Base-by-base conservation (phyloP, 2,888 invertebrate genomes). In the Balanococcus diminutus region DNA sequence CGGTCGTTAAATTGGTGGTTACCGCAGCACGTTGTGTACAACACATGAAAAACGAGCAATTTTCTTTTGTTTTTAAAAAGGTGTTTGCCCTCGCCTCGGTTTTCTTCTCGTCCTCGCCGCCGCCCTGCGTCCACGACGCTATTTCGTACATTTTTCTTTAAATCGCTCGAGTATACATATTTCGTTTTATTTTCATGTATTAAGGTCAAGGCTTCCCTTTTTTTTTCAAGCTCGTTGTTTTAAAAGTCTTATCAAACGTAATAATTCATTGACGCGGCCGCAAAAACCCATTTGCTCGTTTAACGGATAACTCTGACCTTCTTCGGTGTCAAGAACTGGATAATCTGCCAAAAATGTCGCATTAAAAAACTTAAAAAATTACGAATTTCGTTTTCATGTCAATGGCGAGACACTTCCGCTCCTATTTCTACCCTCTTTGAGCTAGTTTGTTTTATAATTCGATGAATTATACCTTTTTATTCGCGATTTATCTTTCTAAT, bases 271-370 rank as follows among this genome's bases (percentile, higher is more conserved):
- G 72, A 2, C 25, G 16, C 22, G 32, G 31, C 28, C 75, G n/a
- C 75, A 67, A 67, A 67, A 67, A 56, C 9, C 42, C 56, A 56
- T 56, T 56, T n/a, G n/a, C n/a, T 22, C 72, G 31, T 72, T 19
- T 72, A 75, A 32, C 75, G 75, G 28, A 75, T 75, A 75, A 75
- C 32, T n/a, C 32, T 75, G 75, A 75, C 75, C 75, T 75, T 75
- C 75, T 75, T 75, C 32, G 32, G 32, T 36, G 75, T 75, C 22
- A 75, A 75, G 32, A 75, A 75, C 36, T 75, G 75, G 75, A 32
- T 75, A 75, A 75, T 75, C 75, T 32, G 75, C 75, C 75, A 75
- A 75, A 75, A 75, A 75, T 75, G 75, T 75, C 75, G 61, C 61
- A n/a, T 75, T 36, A 32, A 75, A 32, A 75, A n/a, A n/a, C n/a